Evolutionary conservation across 2,797 vertebrate genomes (phyloP).

Genomic region (Trachops cirrhosus): DNA sequence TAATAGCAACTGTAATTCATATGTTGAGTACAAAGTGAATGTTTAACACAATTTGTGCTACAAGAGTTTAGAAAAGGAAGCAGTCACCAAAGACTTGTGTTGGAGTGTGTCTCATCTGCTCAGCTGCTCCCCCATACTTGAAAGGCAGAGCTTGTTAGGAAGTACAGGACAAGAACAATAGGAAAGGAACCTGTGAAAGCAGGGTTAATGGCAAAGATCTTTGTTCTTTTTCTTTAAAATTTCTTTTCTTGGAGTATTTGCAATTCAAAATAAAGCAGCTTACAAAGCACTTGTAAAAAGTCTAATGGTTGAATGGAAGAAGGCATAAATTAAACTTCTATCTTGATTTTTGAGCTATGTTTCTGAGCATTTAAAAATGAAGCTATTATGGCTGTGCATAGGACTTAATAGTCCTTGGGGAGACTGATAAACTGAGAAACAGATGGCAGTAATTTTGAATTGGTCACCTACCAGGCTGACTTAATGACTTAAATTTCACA

Average conservation of each 20-base stretch:
- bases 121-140: background rate
- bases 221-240: slow-evolving; percentile 19
- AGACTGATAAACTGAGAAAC: slow-evolving; percentile 27
- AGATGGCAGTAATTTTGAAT: slow-evolving; percentile 30
- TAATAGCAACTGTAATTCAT: background rate
- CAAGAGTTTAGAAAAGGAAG: background rate
- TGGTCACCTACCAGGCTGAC: slow-evolving; percentile 27
- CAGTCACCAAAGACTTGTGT: background rate
- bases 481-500: slow-evolving; percentile 33
- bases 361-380: slow-evolving; percentile 29
- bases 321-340: slow-evolving; percentile 44
- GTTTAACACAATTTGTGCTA: background rate
- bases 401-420: background rate
- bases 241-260: slow-evolving; percentile 34
- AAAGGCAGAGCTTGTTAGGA: background rate
- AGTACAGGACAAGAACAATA: background rate
- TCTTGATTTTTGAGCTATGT: slow-evolving; percentile 38
- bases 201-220: background rate
- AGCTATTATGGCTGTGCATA: background rate
- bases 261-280: slow-evolving; percentile 49
- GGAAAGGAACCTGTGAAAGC: background rate
- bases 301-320: slow-evolving; percentile 30
- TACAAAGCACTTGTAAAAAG: slow-evolving; percentile 36
- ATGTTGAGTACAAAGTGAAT: background rate
- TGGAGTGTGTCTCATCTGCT: background rate